These are phyloP conservation scores for Helogale parvula DNA, from an alignment of 2,113 vertebrate genomes.

Conservation along the genomic window DNA sequence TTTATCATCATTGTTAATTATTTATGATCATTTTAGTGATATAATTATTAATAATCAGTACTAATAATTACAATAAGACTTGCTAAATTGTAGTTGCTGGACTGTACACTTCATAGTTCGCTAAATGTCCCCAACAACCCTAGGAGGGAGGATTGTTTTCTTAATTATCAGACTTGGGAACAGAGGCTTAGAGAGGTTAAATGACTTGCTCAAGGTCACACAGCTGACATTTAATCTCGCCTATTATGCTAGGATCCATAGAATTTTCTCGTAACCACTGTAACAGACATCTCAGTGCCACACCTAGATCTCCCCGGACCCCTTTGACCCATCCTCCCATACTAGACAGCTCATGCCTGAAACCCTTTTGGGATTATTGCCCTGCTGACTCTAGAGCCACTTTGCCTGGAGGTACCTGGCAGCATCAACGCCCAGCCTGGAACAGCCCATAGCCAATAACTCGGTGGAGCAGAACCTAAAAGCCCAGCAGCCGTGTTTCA, in stretches of 20 bases:
- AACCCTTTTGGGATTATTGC: neutral
- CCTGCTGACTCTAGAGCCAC: neutral
- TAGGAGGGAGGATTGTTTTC: neutral
- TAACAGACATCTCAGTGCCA: neutral
- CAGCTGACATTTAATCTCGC: neutral
- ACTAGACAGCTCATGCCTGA: neutral
- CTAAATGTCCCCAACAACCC: neutral
- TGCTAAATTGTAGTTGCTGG: neutral
- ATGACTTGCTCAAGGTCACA: conserved; percentile 5
- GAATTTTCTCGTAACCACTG: neutral
- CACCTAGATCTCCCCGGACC: neutral
- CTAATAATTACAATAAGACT: conserved; percentile 44
- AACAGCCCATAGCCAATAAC: neutral
- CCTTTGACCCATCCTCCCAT: neutral
- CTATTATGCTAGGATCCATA: neutral
- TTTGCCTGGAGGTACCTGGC: neutral
- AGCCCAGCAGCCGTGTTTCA: neutral
- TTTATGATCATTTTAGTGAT: conserved; percentile 48
- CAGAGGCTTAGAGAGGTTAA: neutral
- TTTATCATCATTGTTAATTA: conserved; percentile 55
- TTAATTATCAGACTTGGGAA: conserved; percentile 31
- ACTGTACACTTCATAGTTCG: conserved; percentile 25
- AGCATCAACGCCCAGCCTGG: neutral
- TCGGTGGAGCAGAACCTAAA: neutral
- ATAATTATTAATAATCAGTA: conserved; percentile 57